Conservation (phyloP, 2,888 invertebrate genomes). For the Drosophila suboccidentalis region DNA sequence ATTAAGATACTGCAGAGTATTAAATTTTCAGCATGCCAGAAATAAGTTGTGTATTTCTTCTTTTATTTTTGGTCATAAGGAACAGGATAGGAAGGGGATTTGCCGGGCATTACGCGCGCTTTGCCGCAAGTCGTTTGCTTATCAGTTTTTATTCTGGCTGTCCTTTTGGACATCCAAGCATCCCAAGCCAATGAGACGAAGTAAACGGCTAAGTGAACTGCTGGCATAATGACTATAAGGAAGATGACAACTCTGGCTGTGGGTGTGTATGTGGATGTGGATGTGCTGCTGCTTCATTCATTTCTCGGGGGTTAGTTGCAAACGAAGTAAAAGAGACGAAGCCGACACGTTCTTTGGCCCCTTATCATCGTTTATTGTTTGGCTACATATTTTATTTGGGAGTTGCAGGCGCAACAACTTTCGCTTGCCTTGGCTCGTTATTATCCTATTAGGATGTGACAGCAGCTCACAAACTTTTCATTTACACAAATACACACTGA, state of each 20-base stretch:
- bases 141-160: slow-evolving; percentile 65
- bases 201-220: slow-evolving; percentile 59
- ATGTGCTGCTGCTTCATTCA: background rate
- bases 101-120: slow-evolving; percentile 64
- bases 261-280: background rate
- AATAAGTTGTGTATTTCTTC: background rate
- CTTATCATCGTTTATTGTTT: slow-evolving; percentile 78
- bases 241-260: slow-evolving; percentile 14
- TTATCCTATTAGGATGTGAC: slow-evolving; percentile 81
- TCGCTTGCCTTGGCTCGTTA: slow-evolving; percentile 73
- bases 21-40: background rate
- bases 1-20: background rate
- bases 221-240: slow-evolving; percentile 35
- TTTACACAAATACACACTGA: slow-evolving; percentile 47
- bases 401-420: slow-evolving; percentile 78
- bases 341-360: slow-evolving; percentile 74
- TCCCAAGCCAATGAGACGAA: slow-evolving; percentile 27
- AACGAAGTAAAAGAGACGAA: slow-evolving; percentile 20
- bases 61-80: slow-evolving; percentile 6
- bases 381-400: slow-evolving; percentile 70
- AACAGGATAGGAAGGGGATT: slow-evolving; percentile 26
- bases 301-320: slow-evolving; percentile 19
- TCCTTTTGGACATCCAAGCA: slow-evolving; percentile 44
- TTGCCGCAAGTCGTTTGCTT: slow-evolving; percentile 83
- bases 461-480: slow-evolving; percentile 76